A percentile compares a stretch with the other conserved stretches of the same genome.
These are phyloP conservation scores for Acipenser transmontanus DNA, from an alignment of 2,797 vertebrate genomes.

Conservation along the genomic window DNA sequence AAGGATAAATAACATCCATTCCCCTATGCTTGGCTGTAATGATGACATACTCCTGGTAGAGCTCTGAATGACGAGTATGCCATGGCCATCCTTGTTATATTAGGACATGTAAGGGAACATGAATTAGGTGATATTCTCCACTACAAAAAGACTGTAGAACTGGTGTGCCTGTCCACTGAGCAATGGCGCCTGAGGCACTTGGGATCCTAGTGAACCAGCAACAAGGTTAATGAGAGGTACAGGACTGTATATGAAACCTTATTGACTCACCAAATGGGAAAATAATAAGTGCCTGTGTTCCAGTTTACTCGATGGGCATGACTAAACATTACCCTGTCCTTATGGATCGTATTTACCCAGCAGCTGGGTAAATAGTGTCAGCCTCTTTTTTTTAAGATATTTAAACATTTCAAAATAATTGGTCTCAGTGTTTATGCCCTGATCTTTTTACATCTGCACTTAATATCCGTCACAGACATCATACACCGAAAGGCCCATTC, in stretches of 20 bases:
- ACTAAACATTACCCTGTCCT: conserved; percentile 51
- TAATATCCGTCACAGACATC: conserved; percentile 58
- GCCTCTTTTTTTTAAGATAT: conserved; percentile 59
- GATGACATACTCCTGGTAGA: too few species aligned
- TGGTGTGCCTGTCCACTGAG: neutral
- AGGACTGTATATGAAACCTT: conserved; percentile 5
- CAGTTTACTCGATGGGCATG: conserved; percentile 55
- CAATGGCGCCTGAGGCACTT: neutral
- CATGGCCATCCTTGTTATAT: too few species aligned
- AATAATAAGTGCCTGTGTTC: conserved; percentile 39
- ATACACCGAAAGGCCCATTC: conserved; percentile 49
- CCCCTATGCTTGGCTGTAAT: too few species aligned
- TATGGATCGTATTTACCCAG: conserved; percentile 61
- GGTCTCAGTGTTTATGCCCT: conserved; percentile 58
- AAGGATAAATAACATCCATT: too few species aligned
- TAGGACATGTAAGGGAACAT: neutral
- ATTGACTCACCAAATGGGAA: conserved; percentile 17
- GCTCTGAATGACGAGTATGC: too few species aligned
- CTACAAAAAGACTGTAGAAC: neutral
- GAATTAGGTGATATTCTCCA: neutral
- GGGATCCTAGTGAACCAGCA: conserved; percentile 18
- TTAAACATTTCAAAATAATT: conserved; percentile 67
- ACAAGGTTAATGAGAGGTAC: conserved; percentile 41
- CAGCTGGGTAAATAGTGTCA: conserved; percentile 62
- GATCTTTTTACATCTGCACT: conserved; percentile 62